These are phyloP conservation scores for Mamestra brassicae DNA, from an alignment of 2,888 invertebrate species.

Conservation along the genomic window DNA sequence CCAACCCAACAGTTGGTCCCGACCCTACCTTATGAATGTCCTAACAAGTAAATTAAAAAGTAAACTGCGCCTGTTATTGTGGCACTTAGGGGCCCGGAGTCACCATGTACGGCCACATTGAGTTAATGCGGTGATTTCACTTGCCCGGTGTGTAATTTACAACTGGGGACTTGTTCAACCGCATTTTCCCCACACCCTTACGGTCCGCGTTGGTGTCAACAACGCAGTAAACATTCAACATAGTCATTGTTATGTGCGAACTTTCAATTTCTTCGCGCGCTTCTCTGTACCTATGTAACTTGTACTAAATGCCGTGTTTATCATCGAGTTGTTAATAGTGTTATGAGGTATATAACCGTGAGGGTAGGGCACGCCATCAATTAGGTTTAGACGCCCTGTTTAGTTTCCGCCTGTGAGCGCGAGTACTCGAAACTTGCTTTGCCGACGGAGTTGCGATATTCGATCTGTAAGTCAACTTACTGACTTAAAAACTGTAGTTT, in stretches of 20 bases:
- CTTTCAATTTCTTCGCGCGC: not conserved
- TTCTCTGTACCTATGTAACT: not conserved
- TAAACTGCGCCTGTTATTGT: slow-evolving; percentile 11
- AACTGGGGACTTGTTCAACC: slow-evolving; percentile 14
- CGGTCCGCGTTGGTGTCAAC: slow-evolving; percentile 1
- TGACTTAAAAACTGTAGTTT: no score
- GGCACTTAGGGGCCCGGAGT: not conserved
- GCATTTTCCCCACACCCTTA: not conserved
- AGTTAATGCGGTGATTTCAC: slow-evolving; percentile 19
- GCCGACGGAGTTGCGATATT: not conserved
- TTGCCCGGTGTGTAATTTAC: slow-evolving; percentile 18
- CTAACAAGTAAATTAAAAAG: slow-evolving; percentile 1
- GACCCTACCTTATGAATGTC: not conserved
- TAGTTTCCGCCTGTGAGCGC: not conserved
- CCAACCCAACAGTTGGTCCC: not conserved
- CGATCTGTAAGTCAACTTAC: no score
- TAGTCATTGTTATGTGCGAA: not conserved
- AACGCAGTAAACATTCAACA: slow-evolving; percentile 5
- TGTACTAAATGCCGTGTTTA: not conserved
- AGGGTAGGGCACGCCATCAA: not conserved
- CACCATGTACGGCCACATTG: slow-evolving; percentile 10
- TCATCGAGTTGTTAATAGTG: not conserved
- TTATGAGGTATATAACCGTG: not conserved
- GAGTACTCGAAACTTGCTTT: not conserved
- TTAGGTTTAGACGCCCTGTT: not conserved